These are phyloP conservation scores for Hiodon tergisus DNA, from an alignment of 2,113 vertebrate species.

Conservation along the genomic window DNA sequence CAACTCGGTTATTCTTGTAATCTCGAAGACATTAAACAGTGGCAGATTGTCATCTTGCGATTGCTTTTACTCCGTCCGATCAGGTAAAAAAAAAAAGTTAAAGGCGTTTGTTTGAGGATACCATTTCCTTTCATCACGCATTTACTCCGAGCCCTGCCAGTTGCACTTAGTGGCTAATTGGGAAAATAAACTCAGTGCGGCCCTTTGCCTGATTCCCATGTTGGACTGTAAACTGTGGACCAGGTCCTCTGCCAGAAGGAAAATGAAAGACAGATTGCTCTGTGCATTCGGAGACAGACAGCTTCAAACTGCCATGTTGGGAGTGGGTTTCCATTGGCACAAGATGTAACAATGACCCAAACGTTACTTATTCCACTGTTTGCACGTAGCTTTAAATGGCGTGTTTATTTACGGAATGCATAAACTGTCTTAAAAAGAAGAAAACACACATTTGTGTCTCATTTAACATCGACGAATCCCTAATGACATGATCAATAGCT, in stretches of 20 bases:
- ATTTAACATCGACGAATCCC: too few species aligned
- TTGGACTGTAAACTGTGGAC: neutral
- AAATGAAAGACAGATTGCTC: slow-evolving; percentile 50
- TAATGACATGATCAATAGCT: too few species aligned
- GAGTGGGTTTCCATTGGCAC: slow-evolving; percentile 19
- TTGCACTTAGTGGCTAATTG: slow-evolving; percentile 50
- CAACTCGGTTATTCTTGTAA: neutral
- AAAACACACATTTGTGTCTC: too few species aligned
- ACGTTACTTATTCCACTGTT: too few species aligned
- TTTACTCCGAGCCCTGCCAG: slow-evolving; percentile 44
- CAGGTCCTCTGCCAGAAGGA: slow-evolving; percentile 34
- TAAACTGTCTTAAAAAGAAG: too few species aligned
- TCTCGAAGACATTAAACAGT: slow-evolving; percentile 10
- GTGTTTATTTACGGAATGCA: neutral
- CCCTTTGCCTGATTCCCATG: slow-evolving; percentile 39
- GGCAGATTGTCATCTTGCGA: neutral
- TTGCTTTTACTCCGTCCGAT: slow-evolving; percentile 27
- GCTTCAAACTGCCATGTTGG: slow-evolving; percentile 28
- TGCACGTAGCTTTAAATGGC: neutral
- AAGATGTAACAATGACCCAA: neutral
- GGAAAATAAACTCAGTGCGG: slow-evolving; percentile 52
- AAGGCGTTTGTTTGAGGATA: slow-evolving; percentile 43
- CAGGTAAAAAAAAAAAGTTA: slow-evolving; percentile 28
- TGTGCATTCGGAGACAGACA: slow-evolving; percentile 11
- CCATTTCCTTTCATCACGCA: slow-evolving; percentile 49